Conservation (phyloP, 2,888 invertebrate genomes). For the Chaetogeoica ovagalla region DNA sequence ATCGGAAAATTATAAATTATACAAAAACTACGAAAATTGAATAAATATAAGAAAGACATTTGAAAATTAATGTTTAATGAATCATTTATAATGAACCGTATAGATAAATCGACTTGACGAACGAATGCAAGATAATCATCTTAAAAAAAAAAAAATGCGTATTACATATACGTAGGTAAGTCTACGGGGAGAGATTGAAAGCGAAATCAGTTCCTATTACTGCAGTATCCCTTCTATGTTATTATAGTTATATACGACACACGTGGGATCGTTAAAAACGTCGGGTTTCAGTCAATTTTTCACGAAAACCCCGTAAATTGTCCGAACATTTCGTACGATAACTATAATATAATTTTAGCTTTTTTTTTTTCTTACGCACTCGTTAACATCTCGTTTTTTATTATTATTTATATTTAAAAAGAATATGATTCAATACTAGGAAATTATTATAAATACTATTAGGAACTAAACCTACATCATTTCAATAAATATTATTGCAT, state of each 20-base stretch:
- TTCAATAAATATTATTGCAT: too few species aligned
- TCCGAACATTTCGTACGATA: background rate
- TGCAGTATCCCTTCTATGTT: background rate
- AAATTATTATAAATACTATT: background rate
- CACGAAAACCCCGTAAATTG: background rate
- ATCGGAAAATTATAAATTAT: too few species aligned
- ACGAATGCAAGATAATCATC: too few species aligned
- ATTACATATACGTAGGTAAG: background rate
- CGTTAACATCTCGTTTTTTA: background rate
- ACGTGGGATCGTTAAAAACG: conserved; percentile 19
- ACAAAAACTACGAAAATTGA: too few species aligned
- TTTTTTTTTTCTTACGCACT: background rate
- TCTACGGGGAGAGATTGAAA: conserved; percentile 22
- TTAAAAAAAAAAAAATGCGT: too few species aligned
- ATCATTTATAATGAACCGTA: too few species aligned
- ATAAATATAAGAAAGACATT: too few species aligned
- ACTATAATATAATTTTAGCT: background rate
- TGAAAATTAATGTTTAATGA: too few species aligned
- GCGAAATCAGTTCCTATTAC: conserved; percentile 10
- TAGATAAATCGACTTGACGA: too few species aligned
- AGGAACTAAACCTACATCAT: conserved; percentile 36
- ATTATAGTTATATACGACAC: background rate
- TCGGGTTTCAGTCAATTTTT: background rate
- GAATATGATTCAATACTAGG: background rate
- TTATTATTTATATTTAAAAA: background rate